These are phyloP conservation scores for Chalcosyrphus nemorum DNA, from an alignment of 2,888 invertebrate species.

Conservation along the genomic window DNA sequence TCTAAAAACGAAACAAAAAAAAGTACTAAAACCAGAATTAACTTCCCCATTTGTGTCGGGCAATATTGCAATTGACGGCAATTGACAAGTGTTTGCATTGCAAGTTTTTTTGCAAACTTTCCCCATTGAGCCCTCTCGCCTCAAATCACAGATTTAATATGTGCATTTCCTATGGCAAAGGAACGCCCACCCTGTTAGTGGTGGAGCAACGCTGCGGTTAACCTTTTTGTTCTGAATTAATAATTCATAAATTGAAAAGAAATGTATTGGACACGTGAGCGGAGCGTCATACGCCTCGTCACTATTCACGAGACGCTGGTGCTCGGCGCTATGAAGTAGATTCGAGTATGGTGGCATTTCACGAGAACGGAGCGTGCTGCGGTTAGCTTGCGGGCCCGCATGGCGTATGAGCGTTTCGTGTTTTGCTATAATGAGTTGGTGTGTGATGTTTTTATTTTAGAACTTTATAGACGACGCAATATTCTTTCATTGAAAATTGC, in stretches of 20 bases:
- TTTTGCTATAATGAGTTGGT: conserved; percentile 35
- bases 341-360: background rate
- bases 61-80: background rate
- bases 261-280: conserved; percentile 56
- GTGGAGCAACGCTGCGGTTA: conserved; percentile 24
- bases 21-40: background rate
- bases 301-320: conserved; percentile 36
- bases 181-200: conserved; percentile 12
- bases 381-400: background rate
- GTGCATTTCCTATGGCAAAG: background rate
- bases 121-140: background rate
- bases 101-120: background rate
- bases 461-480: conserved; percentile 14
- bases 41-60: background rate
- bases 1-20: background rate
- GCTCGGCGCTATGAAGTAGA: no score
- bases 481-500: conserved; percentile 20
- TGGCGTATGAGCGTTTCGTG: conserved; percentile 9
- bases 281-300: conserved; percentile 13
- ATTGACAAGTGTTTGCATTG: background rate
- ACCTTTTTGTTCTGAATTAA: conserved; percentile 37
- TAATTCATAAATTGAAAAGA: conserved; percentile 59
- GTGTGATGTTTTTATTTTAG: background rate
- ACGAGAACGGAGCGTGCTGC: conserved; percentile 12
- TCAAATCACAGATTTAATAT: background rate